Conservation (phyloP, 2,113 vertebrate genomes). For the Mustela nigripes region DNA sequence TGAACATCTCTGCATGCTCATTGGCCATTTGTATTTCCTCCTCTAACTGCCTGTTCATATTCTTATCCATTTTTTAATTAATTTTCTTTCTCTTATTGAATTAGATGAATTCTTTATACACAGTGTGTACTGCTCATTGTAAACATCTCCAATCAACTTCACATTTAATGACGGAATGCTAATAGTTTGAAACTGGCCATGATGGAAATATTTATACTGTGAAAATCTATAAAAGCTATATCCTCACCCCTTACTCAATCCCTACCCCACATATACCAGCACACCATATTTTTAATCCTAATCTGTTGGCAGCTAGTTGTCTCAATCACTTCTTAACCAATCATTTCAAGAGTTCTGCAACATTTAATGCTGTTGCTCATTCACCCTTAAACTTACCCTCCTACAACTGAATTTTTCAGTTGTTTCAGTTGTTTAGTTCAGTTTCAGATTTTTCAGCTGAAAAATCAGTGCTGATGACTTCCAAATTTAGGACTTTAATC, state of each 20-base stretch:
- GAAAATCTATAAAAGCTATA: not conserved
- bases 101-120: not conserved
- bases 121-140: not conserved
- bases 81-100: conserved; percentile 15
- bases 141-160: conserved; percentile 24
- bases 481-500: not conserved
- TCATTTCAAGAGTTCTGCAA: conserved; percentile 7
- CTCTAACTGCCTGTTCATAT: conserved; percentile 27
- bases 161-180: not conserved
- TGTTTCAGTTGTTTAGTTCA: no score
- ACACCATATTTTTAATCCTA: not conserved
- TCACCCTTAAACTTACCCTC: not conserved
- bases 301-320: not conserved
- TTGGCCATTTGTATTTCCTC: not conserved
- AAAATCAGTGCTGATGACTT: not conserved
- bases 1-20: not conserved
- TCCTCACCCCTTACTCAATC: not conserved
- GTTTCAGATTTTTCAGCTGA: not conserved
- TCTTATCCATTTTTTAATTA: conserved; percentile 28
- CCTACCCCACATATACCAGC: not conserved
- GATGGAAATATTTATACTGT: not conserved
- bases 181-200: not conserved
- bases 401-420: no score
- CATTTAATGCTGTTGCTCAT: not conserved
- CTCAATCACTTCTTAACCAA: not conserved